These are phyloP conservation scores for Martes martes DNA, from an alignment of 2,113 vertebrate genomes.

Conservation along the genomic window DNA sequence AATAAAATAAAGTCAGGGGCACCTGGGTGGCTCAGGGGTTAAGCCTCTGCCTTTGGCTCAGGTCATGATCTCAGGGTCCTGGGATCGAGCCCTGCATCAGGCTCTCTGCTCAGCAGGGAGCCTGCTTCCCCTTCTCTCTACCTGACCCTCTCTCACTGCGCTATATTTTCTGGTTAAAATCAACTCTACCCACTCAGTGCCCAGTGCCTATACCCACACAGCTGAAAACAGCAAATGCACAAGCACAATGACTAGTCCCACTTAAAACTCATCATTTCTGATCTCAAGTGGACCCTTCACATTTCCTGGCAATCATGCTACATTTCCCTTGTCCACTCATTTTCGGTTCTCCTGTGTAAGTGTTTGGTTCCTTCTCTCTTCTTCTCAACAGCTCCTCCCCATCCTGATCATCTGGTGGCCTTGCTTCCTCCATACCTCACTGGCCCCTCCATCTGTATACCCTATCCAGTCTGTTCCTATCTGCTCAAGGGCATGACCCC, in stretches of 20 bases:
- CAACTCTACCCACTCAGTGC: background rate
- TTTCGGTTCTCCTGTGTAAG: background rate
- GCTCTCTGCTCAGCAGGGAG: no score
- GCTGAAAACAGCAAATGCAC: background rate
- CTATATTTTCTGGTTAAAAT: background rate
- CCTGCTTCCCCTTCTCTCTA: no score
- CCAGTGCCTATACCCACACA: background rate
- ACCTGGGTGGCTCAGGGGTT: no score
- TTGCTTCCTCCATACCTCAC: background rate
- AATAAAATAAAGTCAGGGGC: slow-evolving; percentile 7
- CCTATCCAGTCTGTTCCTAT: background rate
- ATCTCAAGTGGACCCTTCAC: slow-evolving; percentile 35
- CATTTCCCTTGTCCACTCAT: background rate
- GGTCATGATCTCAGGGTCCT: no score
- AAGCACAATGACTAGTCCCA: background rate
- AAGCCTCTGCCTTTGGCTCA: no score
- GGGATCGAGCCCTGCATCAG: no score
- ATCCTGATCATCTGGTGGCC: background rate
- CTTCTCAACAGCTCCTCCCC: background rate
- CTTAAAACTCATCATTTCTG: slow-evolving; percentile 1
- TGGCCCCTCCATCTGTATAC: background rate
- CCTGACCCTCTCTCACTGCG: background rate
- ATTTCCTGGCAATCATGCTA: slow-evolving; percentile 8
- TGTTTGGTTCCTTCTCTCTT: background rate
- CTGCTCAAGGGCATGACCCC: background rate